Base-by-base conservation (phyloP, 2,797 vertebrate genomes). In the Atherinosoma microstoma region DNA sequence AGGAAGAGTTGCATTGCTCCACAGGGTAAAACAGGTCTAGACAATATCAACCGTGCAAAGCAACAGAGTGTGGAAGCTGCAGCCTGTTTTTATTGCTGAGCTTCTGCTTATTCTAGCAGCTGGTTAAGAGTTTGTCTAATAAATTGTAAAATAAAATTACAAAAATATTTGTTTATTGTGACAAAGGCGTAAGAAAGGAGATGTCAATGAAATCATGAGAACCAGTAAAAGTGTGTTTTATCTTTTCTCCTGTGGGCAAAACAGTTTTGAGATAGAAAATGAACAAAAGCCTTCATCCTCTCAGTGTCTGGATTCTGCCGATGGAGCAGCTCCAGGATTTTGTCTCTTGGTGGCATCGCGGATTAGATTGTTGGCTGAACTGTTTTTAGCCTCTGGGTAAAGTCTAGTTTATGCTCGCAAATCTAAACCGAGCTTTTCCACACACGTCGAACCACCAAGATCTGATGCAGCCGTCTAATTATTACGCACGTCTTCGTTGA, bases 301-400 rank as follows among this genome's bases (percentile, higher is more conserved):
- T 73, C 78, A 63, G 24, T 38, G 82, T 82, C 76, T 70, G 8
- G 56, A 66, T 78, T 40, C 74, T 66, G 82, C 82, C 76, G 74
- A 10, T 58, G 64, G 75, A 89, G 77, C 76, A 42, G 53, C 72
- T 75, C 84, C 82, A 78, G 72, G 75, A 70, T 85, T 70, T 64
- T 45, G 76, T 88, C 87, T 86, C 87, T 76, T 58, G 62, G 76
- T 82, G 86, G 77, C 73, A 58, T 78, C 1, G 18, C 6, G 35
- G 87, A 86, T 91, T 85, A 69, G 34, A 78, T 58, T 73, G 76
- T 76, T 87, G 82, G 82, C 84, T 62, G 71, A 49, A 76, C 80
- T 69, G 64, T 67, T 67, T 68, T 54, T 47, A 32, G 61, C 77
- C 67, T 70, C 47, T 34, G 65, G 58, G 67, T 42, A 62, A 61